Base-by-base conservation (phyloP, 1,140 invertebrate genomes). In the fruit fly (Drosophila melanogaster) region DNA sequence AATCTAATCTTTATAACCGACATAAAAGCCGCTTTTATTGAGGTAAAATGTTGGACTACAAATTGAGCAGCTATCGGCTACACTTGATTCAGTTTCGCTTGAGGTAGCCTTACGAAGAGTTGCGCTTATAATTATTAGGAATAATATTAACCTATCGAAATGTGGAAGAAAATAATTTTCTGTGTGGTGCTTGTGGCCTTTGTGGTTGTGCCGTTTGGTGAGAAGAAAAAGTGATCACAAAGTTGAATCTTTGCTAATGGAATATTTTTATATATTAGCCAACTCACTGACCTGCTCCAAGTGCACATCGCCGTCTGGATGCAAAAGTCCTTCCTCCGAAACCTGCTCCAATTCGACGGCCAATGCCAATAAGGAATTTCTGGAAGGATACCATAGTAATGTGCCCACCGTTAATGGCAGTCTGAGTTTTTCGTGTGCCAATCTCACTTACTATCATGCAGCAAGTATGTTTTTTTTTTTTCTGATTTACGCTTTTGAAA, bases 141-240 rank as follows among this genome's bases (percentile, higher is more conserved):
- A 26, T 8, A 70, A 24, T 19, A 47, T n/a, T 5, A 11, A 15
- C 10, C 26, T 0, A 54, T 44, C 17, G 3, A 61, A 24, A 81
- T 86, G 78, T 81, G 60, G 64, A 78, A 41, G 46, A 81, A 81
- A 60, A 35, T 78, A 6, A 67, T 51, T 58, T 50, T 78, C 41
- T 33, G 40, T 43, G 12, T 64, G 26, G 78, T 81, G 38, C 57
- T 86, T 38, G 60, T 78, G 33, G 73, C 67, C 22, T 62, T 81
- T 49, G 53, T 54, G 7, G 55, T 50, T 19, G 19, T 78, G 5
- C 83, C 81, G 43, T 57, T 87, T 0, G 81, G 81, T 86, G 40
- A 80, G 58, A 35, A 33, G 24, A 22, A 7, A 1, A 3, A 1
- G 4, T 44, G 10, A 8, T 0, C 12, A 15, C 22, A 3, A 8